Percentiles rank a stretch among this genome's conserved stretches.
Conservation (phyloP, 2,888 invertebrate species). For the Drosophila nr. medialis region DNA sequence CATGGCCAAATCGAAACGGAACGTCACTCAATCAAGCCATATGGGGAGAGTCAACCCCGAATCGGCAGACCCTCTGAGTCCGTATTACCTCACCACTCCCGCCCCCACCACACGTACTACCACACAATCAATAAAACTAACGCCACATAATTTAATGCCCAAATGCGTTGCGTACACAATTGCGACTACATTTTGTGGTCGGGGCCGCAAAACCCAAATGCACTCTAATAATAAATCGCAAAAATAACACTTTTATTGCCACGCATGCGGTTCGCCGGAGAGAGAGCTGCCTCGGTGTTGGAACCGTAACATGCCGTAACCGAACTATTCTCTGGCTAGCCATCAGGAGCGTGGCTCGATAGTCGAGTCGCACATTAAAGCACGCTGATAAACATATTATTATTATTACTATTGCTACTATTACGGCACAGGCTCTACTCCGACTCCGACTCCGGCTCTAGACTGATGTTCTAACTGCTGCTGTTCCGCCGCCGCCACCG, state of each 20-base stretch:
- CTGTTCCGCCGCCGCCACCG: not conserved
- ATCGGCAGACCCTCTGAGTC: not conserved
- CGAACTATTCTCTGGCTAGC: not conserved
- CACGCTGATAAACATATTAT: slow-evolving; percentile 78
- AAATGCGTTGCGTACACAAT: slow-evolving; percentile 73
- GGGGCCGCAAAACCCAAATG: slow-evolving; percentile 67
- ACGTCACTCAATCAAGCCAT: slow-evolving; percentile 48
- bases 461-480: not conserved
- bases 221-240: slow-evolving; percentile 81
- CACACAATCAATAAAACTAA: slow-evolving; percentile 78
- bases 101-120: not conserved
- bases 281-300: slow-evolving; percentile 5
- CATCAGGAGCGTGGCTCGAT: slow-evolving; percentile 44
- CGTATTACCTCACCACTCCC: not conserved
- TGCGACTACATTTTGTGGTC: slow-evolving; percentile 69
- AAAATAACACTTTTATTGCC: slow-evolving; percentile 78
- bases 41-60: not conserved
- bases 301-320: slow-evolving; percentile 14
- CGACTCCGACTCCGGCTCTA: not conserved
- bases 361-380: slow-evolving; percentile 67
- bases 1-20: slow-evolving; percentile 26
- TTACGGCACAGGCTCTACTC: slow-evolving; percentile 40
- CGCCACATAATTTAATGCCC: slow-evolving; percentile 79
- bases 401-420: slow-evolving; percentile 72
- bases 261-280: slow-evolving; percentile 56